Evolutionary conservation across 2,113 vertebrate genomes (phyloP).

Genomic region (Ramphastos sulfuratus): DNA sequence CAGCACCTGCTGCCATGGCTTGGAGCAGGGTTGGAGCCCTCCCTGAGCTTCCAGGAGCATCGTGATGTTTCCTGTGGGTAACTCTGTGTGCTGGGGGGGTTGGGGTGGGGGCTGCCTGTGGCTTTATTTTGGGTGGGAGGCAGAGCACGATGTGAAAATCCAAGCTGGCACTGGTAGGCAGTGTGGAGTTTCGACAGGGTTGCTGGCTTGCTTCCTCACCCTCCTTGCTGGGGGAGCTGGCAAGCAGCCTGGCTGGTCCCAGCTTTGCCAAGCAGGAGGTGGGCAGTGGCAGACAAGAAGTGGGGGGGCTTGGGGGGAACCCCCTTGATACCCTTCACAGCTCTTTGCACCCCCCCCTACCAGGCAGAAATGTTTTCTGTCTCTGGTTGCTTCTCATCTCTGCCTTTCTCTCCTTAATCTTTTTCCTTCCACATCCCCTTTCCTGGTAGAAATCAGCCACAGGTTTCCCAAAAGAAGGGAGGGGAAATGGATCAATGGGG

Average conservation of each 20-base stretch:
- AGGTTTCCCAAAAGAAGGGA: neutral
- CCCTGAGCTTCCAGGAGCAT: accelerated
- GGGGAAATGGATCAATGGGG: neutral
- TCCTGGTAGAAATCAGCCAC: neutral
- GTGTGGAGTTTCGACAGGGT: neutral
- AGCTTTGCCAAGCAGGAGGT: neutral
- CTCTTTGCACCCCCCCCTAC: neutral
- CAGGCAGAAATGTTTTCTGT: neutral
- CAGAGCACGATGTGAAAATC: neutral
- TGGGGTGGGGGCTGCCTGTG: neutral
- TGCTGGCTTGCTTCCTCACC: neutral
- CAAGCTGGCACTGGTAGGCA: neutral
- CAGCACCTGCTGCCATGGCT: accelerated
- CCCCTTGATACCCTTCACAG: accelerated
- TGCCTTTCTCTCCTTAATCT: neutral
- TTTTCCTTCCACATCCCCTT: neutral
- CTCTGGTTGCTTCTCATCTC: neutral
- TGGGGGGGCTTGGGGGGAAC: neutral
- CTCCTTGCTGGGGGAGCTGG: neutral
- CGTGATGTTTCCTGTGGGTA: neutral
- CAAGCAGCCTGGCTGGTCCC: neutral
- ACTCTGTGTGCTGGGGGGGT: accelerated
- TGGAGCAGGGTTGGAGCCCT: neutral
- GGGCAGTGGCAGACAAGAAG: neutral
- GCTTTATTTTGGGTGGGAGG: neutral